Evolutionary conservation across 2,113 vertebrate genomes (phyloP).

Genomic region (Prochilodus magdalenae): DNA sequence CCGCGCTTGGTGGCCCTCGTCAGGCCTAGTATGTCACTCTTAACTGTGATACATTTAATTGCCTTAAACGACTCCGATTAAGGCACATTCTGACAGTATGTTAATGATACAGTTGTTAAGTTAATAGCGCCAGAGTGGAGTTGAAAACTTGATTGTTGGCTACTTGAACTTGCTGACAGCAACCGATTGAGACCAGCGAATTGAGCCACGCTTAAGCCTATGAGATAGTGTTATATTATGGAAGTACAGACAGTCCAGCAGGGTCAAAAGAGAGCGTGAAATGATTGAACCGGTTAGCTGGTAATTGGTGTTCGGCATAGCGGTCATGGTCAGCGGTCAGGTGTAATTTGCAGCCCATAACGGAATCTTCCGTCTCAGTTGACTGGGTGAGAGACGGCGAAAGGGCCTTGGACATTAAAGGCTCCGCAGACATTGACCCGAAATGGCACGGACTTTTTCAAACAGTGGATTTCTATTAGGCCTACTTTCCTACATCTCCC

Average conservation of each 20-base stretch:
- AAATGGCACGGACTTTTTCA: neutral
- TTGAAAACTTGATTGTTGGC: neutral
- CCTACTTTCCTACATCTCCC: neutral
- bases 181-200: neutral
- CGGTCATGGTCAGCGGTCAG: neutral
- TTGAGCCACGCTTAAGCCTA: neutral
- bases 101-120: slow-evolving; percentile 10
- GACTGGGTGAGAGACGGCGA: neutral
- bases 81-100: neutral
- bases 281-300: neutral
- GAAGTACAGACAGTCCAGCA: neutral
- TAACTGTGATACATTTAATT: neutral
- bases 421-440: neutral
- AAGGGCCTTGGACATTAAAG: neutral
- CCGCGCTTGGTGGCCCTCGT: neutral
- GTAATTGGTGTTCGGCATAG: neutral
- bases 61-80: neutral
- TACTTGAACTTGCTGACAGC: neutral
- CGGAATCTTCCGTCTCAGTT: neutral
- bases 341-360: neutral
- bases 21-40: neutral
- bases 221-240: neutral
- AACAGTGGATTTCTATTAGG: neutral
- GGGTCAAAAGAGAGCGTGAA: neutral
- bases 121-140: neutral